Evolutionary conservation across 1,140 invertebrate species (phyloP), one percentile per base, ranked within the genome.

Genomic region (Eriocheir sinensis): DNA sequence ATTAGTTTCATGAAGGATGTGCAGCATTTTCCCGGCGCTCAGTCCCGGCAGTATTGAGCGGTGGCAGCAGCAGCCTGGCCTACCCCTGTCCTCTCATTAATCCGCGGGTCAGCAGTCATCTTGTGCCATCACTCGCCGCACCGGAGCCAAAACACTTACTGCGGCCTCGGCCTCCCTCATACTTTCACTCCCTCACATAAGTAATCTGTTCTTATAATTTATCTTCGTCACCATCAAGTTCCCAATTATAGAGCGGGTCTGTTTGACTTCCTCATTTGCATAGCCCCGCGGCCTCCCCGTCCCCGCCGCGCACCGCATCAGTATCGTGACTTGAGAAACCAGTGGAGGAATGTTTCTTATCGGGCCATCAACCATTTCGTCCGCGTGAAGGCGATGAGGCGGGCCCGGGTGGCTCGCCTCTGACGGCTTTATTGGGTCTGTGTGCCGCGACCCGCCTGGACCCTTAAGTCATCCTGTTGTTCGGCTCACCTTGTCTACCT

Each of bases 161-260:
- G 4, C 27, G 15, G 3, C 21, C 81, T 15, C 81, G 3, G 21
- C 6, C 81, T 85, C 81, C 2, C 30, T 38, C 34, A 30, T 85
- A 36, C 81, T 41, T 85, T 38, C 81, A 38, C 34, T 36, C 32
- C 81, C 0, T 3, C 79, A 8, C 79, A 27, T 83, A 83, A 83
- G 81, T 85, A 85, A 85, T 85, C 81, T 85, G 81, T 85, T 85
- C 2, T 3, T 34, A 85, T 85, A 41, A 72, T 72, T 85, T 85
- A 85, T 85, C 81, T 36, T 41, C 38, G 34, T 36, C 81, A 88
- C 34, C 85, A 88, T 88, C 85, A 8, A 6, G 4, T 88, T 40
- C 85, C 85, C 85, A 88, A 88, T 88, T 41, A 88, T 41, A 21
- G n/a, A 36, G 9, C 38, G 38, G 40, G 38, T 41, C 85, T 44